Percentiles rank a stretch among this genome's conserved stretches.
Conservation (phyloP, 1,140 invertebrate genomes). For the Ctenoplectra terminalis region DNA sequence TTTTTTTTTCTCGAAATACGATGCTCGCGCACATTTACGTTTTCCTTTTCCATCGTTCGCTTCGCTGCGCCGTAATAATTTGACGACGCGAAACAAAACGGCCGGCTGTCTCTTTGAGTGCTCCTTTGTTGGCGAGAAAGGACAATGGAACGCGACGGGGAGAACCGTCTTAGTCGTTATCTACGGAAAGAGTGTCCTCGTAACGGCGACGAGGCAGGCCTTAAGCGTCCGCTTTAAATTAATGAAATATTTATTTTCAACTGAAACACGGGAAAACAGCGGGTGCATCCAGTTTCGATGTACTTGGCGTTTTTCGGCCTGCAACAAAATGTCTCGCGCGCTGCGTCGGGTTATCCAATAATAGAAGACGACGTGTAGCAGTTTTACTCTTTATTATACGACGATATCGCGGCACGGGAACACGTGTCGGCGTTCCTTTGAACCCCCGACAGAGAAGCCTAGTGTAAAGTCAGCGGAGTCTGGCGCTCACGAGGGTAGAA, state of each 20-base stretch:
- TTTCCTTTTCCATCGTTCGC: slow-evolving; percentile 17
- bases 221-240: not conserved
- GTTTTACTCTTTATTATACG: slow-evolving; percentile 17
- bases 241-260: slow-evolving; percentile 8
- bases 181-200: not conserved
- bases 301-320: too few species aligned
- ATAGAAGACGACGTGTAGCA: not conserved
- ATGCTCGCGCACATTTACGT: slow-evolving; percentile 30
- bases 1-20: slow-evolving; percentile 28
- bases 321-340: too few species aligned
- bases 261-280: too few species aligned
- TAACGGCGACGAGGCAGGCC: too few species aligned
- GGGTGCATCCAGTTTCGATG: not conserved
- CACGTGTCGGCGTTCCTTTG: slow-evolving; percentile 29
- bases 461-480: slow-evolving; percentile 1
- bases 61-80: slow-evolving; percentile 37
- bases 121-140: not conserved
- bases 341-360: not conserved
- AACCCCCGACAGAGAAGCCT: not conserved
- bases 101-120: not conserved
- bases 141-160: not conserved
- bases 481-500: slow-evolving; percentile 12
- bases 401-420: slow-evolving; percentile 13
- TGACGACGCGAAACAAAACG: slow-evolving; percentile 38
- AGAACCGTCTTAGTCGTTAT: not conserved